Evolutionary conservation across 2,113 vertebrate species (phyloP), one percentile per base, ranked within the genome.

Genomic region (Theristicus caerulescens): DNA sequence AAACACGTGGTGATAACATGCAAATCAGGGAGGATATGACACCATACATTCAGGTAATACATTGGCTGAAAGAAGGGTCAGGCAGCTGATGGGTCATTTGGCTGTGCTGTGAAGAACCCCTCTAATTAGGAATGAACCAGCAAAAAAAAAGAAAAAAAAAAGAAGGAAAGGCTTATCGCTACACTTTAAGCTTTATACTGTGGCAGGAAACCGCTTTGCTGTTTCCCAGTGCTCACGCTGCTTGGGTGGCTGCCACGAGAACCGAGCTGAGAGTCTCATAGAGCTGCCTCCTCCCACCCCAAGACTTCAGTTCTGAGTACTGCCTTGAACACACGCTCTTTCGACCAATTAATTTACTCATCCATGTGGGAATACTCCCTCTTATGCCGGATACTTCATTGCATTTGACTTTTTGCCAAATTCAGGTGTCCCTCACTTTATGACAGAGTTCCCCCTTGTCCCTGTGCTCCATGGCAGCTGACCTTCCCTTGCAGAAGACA

Each of bases 181-280:
- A 65, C 27, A 65, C 17, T 31, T 42, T 29, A 67, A 47, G 32
- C 21, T n/a, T 47, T 47, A 67, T 20, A 24, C 16, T 16, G 14
- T 67, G 31, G 14, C 42, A 67, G 31, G 32, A 67, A n/a, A 34
- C 42, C 3, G 51, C 15, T 52, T 27, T 52, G 51, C 51, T 52
- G 21, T 47, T 69, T 69, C 11, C 8, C 38, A 20, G 19, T 2
- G 3, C 7, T 64, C 34, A 7, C 0, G 0, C 24, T 21, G 40
- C 16, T 62, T 27, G n/a, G 12, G 46, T n/a, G 14, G 7, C 69
- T 61, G 85, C 69, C n/a, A 13, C 2, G 0, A 51, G 24, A 61
- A 77, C 40, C 32, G 14, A 55, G 10, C n/a, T 51, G n/a, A 51
- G 55, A 20, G 46, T 47, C 19, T 47, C 46, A 47, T 19, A 47